Conservation (phyloP, 2,113 vertebrate species). For the Menidia beryllina region DNA sequence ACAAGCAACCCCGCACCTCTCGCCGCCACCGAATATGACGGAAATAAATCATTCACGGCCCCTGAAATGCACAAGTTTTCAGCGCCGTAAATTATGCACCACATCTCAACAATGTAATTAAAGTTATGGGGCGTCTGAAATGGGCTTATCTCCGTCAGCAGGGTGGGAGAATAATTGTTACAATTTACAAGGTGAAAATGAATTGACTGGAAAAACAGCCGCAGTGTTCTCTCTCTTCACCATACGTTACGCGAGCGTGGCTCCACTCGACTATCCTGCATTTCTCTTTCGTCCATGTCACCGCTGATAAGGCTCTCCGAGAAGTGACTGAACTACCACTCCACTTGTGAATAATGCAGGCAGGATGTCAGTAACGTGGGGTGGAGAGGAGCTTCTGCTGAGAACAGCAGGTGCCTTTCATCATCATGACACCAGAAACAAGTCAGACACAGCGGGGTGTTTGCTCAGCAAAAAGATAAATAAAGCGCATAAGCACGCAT, state of each 20-base stretch:
- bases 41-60: slow-evolving; percentile 3
- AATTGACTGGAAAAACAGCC: slow-evolving; percentile 26
- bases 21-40: neutral
- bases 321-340: slow-evolving; percentile 50
- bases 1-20: neutral
- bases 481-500: slow-evolving; percentile 56
- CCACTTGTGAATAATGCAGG: slow-evolving; percentile 68
- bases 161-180: slow-evolving; percentile 14
- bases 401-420: slow-evolving; percentile 79
- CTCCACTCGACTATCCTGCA: slow-evolving; percentile 32
- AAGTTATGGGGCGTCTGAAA: slow-evolving; percentile 29
- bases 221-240: slow-evolving; percentile 11
- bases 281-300: slow-evolving; percentile 40
- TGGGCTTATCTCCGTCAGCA: slow-evolving; percentile 18
- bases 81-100: slow-evolving; percentile 11
- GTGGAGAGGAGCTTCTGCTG: slow-evolving; percentile 63
- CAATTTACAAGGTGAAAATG: slow-evolving; percentile 40
- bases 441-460: slow-evolving; percentile 60
- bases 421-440: slow-evolving; percentile 66
- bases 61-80: neutral
- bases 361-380: slow-evolving; percentile 55
- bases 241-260: slow-evolving; percentile 1
- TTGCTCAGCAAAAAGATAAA: slow-evolving; percentile 66
- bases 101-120: slow-evolving; percentile 36
- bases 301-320: slow-evolving; percentile 33